Evolutionary conservation across 92 coral and sea anemone genomes (phyloP).

Genomic region (Meandrina meandrites): DNA sequence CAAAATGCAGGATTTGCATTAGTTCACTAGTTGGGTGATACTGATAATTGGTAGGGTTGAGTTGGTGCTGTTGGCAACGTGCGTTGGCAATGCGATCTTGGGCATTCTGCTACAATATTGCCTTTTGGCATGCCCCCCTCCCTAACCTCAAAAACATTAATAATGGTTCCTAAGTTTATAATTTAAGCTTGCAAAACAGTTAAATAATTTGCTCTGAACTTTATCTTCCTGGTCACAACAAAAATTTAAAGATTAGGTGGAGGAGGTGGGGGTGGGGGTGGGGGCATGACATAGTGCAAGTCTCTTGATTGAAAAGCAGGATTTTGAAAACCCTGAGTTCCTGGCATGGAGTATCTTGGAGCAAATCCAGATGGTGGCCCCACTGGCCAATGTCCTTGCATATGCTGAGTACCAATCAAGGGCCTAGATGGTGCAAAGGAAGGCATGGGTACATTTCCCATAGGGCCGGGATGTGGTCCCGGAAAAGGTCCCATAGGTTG

Average conservation of each 20-base stretch:
- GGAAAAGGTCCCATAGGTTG: slow-evolving; percentile 14
- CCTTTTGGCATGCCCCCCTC: too few species aligned
- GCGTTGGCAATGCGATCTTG: too few species aligned
- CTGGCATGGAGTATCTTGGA: slow-evolving; percentile 9
- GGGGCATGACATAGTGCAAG: background rate
- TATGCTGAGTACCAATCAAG: background rate
- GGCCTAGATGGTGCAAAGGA: slow-evolving; percentile 4
- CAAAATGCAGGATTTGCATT: too few species aligned
- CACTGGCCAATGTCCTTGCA: slow-evolving; percentile 22
- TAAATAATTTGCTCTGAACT: too few species aligned
- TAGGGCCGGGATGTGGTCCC: background rate
- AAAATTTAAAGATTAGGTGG: background rate
- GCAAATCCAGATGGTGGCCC: slow-evolving; percentile 20
- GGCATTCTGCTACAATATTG: too few species aligned
- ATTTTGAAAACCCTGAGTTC: background rate
- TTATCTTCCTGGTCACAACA: background rate
- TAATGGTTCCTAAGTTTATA: too few species aligned
- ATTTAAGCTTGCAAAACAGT: too few species aligned
- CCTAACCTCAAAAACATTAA: too few species aligned
- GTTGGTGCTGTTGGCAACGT: too few species aligned
- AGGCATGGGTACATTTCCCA: slow-evolving; percentile 2
- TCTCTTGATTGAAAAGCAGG: slow-evolving; percentile 21
- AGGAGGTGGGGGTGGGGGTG: background rate
- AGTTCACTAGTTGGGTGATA: too few species aligned
- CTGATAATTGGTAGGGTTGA: too few species aligned